Percentiles rank a stretch among this genome's conserved stretches.
Conservation (phyloP, 2,797 vertebrate genomes). For the Xiphophorus birchmanni region DNA sequence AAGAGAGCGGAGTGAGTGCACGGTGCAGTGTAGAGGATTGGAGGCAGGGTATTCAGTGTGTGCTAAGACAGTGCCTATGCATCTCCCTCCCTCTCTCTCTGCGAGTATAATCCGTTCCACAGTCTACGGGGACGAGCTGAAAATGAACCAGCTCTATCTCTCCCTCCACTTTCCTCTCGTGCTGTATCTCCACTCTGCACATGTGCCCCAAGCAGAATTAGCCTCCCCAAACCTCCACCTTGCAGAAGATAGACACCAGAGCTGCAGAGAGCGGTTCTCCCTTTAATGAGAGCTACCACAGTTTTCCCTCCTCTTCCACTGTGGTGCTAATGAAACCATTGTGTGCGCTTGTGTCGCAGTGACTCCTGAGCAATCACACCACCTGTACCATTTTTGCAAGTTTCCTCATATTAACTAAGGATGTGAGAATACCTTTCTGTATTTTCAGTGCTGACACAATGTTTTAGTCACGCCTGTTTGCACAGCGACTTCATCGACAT, state of each 20-base stretch:
- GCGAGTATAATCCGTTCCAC: slow-evolving; percentile 73
- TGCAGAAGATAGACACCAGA: slow-evolving; percentile 63
- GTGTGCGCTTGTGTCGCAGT: slow-evolving; percentile 44
- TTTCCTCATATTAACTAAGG: slow-evolving; percentile 23
- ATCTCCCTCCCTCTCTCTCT: slow-evolving; percentile 44
- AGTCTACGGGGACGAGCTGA: slow-evolving; percentile 75
- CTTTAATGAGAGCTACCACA: slow-evolving; percentile 62
- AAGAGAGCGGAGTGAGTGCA: slow-evolving; percentile 46
- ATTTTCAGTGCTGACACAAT: slow-evolving; percentile 1
- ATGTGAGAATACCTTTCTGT: slow-evolving; percentile 20
- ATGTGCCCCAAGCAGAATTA: slow-evolving; percentile 69
- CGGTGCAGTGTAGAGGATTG: slow-evolving; percentile 67
- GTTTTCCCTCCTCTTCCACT: slow-evolving; percentile 14
- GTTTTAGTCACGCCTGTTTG: slow-evolving; percentile 28
- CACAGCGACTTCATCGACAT: slow-evolving; percentile 24
- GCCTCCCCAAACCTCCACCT: slow-evolving; percentile 61
- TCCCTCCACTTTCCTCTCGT: slow-evolving; percentile 59
- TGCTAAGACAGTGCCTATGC: slow-evolving; percentile 64
- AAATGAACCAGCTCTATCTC: slow-evolving; percentile 73
- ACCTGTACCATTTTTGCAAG: slow-evolving; percentile 27
- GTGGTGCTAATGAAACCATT: slow-evolving; percentile 6
- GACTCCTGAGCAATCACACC: slow-evolving; percentile 36
- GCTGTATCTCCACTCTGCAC: slow-evolving; percentile 70
- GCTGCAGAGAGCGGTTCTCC: slow-evolving; percentile 52
- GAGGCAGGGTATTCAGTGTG: slow-evolving; percentile 62